Evolutionary conservation across 2,113 vertebrate species (phyloP), one percentile per base, ranked within the genome.

Genomic region (Thunnus thynnus): DNA sequence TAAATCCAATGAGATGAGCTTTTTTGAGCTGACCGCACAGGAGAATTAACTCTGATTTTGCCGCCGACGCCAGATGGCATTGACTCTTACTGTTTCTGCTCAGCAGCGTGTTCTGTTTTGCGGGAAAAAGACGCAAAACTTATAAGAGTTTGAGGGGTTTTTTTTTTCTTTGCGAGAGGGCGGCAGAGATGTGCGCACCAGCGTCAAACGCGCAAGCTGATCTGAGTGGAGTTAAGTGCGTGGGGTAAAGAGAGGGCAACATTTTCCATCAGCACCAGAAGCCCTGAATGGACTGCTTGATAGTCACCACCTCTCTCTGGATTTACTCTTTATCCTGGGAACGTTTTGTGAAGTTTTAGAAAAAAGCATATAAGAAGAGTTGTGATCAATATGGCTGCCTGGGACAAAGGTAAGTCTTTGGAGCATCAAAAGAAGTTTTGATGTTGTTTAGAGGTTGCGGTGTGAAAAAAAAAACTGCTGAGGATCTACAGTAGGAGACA

Each of bases 1-100:
- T 74, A 89, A 93, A 93, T 89, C 91, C 90, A 82, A 87, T 72
- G 76, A 85, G 90, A 91, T 86, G 80, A 93, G 89, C 89, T 91
- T 87, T 87, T 82, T 72, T 92, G 69, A 92, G 72, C 78, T 72
- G 81, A 80, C 66, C 69, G 44, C 50, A 78, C 50, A 72, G 68
- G 73, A 78, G 83, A 88, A 80, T 92, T 93, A 93, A 87, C 82
- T 66, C 78, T 62, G 51, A 69, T 80, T 86, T 83, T 83, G 27
- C 72, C 73, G 66, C 44, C 2, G 22, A 9, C 56, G 71, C 84
- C 82, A 87, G 30, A 63, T 64, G 79, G 36, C 77, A 61, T 30
- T 50, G 67, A 76, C 50, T 63, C 65, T 8, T 30, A 1, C 55
- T 30, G 12, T 83, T 81, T 77, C 54, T 12, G 11, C 30, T 50